phyloP scores from a whole-genome alignment of 2,888 invertebrate species.

The Platycheirus rosarum region DNA sequence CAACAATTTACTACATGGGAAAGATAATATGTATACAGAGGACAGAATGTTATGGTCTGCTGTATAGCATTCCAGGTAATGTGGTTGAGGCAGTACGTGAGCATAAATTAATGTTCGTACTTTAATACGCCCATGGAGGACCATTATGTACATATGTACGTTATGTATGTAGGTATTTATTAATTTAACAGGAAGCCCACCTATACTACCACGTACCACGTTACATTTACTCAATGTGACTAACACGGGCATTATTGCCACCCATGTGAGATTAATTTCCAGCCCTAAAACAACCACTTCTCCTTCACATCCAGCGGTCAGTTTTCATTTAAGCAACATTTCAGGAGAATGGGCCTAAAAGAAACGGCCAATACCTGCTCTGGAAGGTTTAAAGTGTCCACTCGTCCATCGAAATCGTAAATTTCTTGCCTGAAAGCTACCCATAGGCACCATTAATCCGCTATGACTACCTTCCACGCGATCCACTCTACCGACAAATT shows the following conservation, averaged over 20 bases:
- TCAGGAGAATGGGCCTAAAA: background rate
- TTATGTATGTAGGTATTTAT: slow-evolving; percentile 26
- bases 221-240: slow-evolving; percentile 29
- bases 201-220: slow-evolving; percentile 2
- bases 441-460: slow-evolving; percentile 41
- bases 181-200: slow-evolving; percentile 47
- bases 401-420: slow-evolving; percentile 37
- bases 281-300: background rate
- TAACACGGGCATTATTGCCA: slow-evolving; percentile 32
- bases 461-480: background rate
- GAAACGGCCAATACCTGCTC: background rate
- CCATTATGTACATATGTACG: background rate
- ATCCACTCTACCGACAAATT: background rate
- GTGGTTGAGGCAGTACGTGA: background rate
- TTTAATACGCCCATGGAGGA: slow-evolving; percentile 28
- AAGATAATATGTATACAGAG: background rate
- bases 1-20: slow-evolving; percentile 42
- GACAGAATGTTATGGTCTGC: slow-evolving; percentile 18
- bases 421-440: slow-evolving; percentile 4
- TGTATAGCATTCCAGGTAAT: background rate
- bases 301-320: slow-evolving; percentile 30
- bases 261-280: slow-evolving; percentile 23
- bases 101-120: slow-evolving; percentile 5
- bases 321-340: slow-evolving; percentile 13
- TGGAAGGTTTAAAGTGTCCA: slow-evolving; percentile 40